Evolutionary conservation across 2,113 vertebrate genomes (phyloP).

Genomic region (Brachirus orientalis): DNA sequence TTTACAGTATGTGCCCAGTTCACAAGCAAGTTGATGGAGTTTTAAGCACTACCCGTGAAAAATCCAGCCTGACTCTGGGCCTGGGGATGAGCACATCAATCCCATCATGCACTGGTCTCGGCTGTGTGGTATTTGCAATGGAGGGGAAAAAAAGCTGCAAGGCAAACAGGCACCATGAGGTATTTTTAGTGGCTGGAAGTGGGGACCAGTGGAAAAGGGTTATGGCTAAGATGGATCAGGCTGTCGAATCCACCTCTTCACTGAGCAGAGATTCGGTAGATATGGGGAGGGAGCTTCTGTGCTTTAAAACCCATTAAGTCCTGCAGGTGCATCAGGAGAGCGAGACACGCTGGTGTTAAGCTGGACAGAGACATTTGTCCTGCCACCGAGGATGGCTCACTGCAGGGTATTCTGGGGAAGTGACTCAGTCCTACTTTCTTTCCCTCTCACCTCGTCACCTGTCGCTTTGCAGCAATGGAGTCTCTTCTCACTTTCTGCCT

Average conservation of each 20-base stretch:
- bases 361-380: constrained; percentile 3
- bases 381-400: not conserved
- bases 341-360: not conserved
- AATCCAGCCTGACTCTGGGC: constrained; percentile 9
- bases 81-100: constrained; percentile 50
- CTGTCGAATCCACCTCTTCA: constrained; percentile 39
- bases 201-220: constrained; percentile 19
- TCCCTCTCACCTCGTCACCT: constrained; percentile 17
- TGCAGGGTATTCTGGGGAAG: constrained; percentile 1
- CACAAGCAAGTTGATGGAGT: constrained; percentile 41
- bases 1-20: constrained; percentile 8
- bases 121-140: constrained; percentile 54
- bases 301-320: constrained; percentile 43
- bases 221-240: constrained; percentile 41
- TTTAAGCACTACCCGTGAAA: constrained; percentile 41
- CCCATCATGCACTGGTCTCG: constrained; percentile 46
- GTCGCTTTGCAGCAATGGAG: not conserved
- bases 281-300: constrained; percentile 9
- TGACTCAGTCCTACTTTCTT: not conserved
- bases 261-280: constrained; percentile 38
- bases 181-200: constrained; percentile 37
- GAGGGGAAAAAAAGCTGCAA: constrained; percentile 25
- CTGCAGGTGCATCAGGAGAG: constrained; percentile 23
- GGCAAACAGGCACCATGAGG: constrained; percentile 27
- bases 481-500: constrained; percentile 12